phyloP scores from a whole-genome alignment of 1,140 invertebrate genomes.

The Venturia canescens region DNA sequence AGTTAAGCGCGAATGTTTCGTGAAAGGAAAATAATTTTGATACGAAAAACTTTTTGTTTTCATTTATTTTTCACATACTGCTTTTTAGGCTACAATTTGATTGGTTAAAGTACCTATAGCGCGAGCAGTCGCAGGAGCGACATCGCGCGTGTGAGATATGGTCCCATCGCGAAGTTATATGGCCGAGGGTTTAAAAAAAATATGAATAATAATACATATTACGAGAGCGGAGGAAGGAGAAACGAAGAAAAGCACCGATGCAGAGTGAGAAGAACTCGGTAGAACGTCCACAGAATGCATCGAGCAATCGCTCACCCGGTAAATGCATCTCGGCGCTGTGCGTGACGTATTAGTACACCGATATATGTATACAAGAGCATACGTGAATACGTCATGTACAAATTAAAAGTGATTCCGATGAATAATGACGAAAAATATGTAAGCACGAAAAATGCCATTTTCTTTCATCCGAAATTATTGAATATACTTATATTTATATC shows the following conservation, averaged over 20 bases:
- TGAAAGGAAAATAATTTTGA: too few species aligned
- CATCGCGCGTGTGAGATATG: conserved; percentile 28
- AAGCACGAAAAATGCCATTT: conserved; percentile 21
- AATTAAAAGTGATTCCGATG: conserved; percentile 66
- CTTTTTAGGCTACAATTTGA: conserved; percentile 29
- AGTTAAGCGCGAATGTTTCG: too few species aligned
- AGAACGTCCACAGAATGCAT: conserved; percentile 35
- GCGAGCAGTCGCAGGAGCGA: neutral
- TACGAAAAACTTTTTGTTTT: neutral
- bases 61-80: neutral
- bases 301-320: conserved; percentile 50
- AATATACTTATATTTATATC: neutral
- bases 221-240: conserved; percentile 16
- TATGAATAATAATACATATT: conserved; percentile 36
- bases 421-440: conserved; percentile 55
- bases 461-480: conserved; percentile 17
- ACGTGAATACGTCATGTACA: conserved; percentile 62
- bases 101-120: conserved; percentile 32
- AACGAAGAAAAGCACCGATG: neutral
- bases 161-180: conserved; percentile 22
- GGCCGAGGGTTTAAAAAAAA: neutral
- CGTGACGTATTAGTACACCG: conserved; percentile 49
- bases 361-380: conserved; percentile 46
- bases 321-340: conserved; percentile 49
- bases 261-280: conserved; percentile 28